Conservation (phyloP, 2,797 vertebrate genomes). For the Pyrocephalus nanus region DNA sequence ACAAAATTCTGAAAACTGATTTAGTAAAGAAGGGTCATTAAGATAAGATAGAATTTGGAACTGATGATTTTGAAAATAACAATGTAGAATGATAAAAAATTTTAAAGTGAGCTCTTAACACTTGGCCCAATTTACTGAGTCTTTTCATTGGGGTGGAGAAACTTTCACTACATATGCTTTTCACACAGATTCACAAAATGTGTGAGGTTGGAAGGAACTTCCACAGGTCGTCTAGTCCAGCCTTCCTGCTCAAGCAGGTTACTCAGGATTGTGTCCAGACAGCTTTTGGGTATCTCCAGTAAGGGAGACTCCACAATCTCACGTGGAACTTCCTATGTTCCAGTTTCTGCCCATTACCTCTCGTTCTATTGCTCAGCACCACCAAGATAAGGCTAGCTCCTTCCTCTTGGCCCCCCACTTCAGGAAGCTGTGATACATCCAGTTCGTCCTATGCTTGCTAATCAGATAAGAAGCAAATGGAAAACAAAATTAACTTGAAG, state of each 20-base stretch:
- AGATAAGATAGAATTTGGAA: not conserved
- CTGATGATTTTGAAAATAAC: not conserved
- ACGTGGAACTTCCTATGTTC: not conserved
- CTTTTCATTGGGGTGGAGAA: not conserved
- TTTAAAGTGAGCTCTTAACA: not conserved
- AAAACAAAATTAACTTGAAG: not conserved
- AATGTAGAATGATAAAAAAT: not conserved
- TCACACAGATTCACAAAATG: not conserved
- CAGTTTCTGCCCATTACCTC: not conserved
- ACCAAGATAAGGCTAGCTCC: not conserved
- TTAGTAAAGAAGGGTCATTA: not conserved
- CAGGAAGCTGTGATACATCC: not conserved
- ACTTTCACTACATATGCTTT: not conserved
- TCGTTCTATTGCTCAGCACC: fast-evolving
- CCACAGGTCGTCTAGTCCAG: not conserved
- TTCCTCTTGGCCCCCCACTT: not conserved
- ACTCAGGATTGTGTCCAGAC: not conserved
- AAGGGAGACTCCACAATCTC: not conserved
- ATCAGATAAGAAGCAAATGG: not conserved
- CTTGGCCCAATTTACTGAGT: not conserved
- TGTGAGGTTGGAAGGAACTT: not conserved
- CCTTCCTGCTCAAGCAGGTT: fast-evolving
- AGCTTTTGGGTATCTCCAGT: not conserved
- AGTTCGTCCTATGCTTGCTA: not conserved
- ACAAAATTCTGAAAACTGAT: not conserved